Evolutionary conservation across 1,140 invertebrate species (phyloP).

Genomic region (Paralvinella palmiformis): DNA sequence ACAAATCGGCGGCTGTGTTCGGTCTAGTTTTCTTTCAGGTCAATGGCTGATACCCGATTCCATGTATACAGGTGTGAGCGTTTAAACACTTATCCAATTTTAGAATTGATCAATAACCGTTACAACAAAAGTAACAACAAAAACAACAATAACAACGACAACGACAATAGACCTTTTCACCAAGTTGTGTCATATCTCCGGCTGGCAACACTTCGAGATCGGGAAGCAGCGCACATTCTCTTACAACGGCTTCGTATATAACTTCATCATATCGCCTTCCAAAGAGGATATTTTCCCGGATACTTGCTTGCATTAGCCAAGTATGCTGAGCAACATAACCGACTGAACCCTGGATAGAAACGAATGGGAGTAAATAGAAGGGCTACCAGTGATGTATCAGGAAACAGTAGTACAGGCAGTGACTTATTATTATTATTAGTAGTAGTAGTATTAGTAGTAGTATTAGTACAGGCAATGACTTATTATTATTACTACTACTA

Average conservation of each 20-base stretch:
- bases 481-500: not conserved
- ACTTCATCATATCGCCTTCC: slow-evolving; percentile 54
- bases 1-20: too few relatives aligned
- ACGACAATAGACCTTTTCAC: slow-evolving; percentile 51
- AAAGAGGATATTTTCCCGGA: slow-evolving; percentile 78
- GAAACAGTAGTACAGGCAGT: not conserved
- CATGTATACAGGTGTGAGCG: too few relatives aligned
- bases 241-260: slow-evolving; percentile 51
- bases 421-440: not conserved
- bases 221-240: slow-evolving; percentile 57
- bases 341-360: slow-evolving; percentile 42
- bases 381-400: not conserved
- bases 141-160: too few relatives aligned
- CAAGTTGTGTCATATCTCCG: slow-evolving; percentile 62
- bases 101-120: too few relatives aligned
- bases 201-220: slow-evolving; percentile 63
- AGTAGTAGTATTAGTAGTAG: too few relatives aligned
- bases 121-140: too few relatives aligned
- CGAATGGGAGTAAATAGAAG: not conserved
- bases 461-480: not conserved
- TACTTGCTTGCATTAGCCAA: slow-evolving; percentile 74
- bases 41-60: too few relatives aligned
- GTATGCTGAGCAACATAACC: slow-evolving; percentile 76
- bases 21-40: too few relatives aligned
- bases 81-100: too few relatives aligned